phyloP scores from a whole-genome alignment of 2,888 invertebrate genomes.

The Orchesella flavescens region DNA sequence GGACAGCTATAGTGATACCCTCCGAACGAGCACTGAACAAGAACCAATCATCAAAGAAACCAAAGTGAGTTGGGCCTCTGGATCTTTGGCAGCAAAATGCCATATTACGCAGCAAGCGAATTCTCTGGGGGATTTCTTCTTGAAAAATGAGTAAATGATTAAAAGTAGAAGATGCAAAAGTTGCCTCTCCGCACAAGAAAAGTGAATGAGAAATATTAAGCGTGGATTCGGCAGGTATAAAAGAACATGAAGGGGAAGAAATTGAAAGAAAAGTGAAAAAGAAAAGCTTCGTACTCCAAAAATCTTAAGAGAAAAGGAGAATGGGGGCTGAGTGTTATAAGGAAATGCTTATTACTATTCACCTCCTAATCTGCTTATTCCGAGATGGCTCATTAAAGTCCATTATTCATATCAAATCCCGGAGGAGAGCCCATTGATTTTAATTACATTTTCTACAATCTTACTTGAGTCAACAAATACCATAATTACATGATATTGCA shows the following conservation, averaged over 20 bases:
- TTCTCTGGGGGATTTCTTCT: constrained; percentile 20
- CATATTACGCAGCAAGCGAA: neutral
- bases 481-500: no score
- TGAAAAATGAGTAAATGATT: constrained; percentile 45
- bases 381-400: constrained; percentile 22
- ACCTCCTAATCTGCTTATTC: neutral
- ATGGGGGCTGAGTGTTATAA: neutral
- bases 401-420: constrained; percentile 16
- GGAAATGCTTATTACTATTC: neutral
- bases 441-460: constrained; percentile 19
- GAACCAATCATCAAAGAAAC: no score
- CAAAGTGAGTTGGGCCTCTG: neutral
- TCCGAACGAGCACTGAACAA: no score
- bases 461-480: no score
- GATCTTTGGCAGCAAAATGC: constrained; percentile 9
- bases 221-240: constrained; percentile 5
- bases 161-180: constrained; percentile 32
- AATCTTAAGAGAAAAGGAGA: neutral
- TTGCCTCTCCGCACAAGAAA: neutral
- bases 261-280: neutral
- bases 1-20: no score
- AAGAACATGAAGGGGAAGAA: neutral
- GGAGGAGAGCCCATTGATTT: constrained; percentile 27
- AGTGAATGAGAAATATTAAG: neutral
- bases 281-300: neutral